Evolutionary conservation across 2,113 vertebrate species (phyloP).

Genomic region (Aythya baeri): DNA sequence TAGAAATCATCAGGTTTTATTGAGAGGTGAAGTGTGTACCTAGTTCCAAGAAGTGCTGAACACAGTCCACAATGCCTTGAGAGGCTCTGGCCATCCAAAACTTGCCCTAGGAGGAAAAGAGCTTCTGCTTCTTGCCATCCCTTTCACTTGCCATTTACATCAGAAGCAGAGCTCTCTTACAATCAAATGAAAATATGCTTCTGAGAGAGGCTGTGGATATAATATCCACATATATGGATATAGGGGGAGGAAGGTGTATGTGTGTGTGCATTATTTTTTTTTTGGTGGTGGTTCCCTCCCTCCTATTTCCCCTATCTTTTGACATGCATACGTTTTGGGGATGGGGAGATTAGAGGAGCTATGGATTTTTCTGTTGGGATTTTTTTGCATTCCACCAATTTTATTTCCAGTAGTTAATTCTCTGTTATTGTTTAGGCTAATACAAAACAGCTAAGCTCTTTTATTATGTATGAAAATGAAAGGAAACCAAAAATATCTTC

Average conservation of each 20-base stretch:
- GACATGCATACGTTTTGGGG: not conserved
- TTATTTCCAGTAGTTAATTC: not conserved
- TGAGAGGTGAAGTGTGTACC: not conserved
- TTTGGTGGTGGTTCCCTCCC: too few relatives aligned
- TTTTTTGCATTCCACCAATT: not conserved
- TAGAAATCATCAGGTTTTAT: not conserved
- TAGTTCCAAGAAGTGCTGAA: not conserved
- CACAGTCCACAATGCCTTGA: not conserved
- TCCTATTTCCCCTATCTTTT: not conserved
- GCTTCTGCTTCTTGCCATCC: not conserved
- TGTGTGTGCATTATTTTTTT: not conserved
- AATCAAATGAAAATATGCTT: not conserved
- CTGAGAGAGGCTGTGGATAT: not conserved
- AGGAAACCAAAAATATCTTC: slow-evolving; percentile 7
- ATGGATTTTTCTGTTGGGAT: not conserved
- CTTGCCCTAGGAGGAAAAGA: not conserved
- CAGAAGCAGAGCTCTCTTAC: not conserved
- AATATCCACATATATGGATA: not conserved
- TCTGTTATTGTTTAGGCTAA: not conserved
- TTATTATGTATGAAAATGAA: not conserved
- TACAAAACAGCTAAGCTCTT: not conserved
- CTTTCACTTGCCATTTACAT: not conserved
- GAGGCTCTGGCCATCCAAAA: not conserved
- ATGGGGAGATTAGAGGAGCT: not conserved
- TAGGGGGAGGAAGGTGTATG: not conserved